These are phyloP conservation scores for Andricus curvator DNA, from an alignment of 2,888 invertebrate species.

Conservation along the genomic window DNA sequence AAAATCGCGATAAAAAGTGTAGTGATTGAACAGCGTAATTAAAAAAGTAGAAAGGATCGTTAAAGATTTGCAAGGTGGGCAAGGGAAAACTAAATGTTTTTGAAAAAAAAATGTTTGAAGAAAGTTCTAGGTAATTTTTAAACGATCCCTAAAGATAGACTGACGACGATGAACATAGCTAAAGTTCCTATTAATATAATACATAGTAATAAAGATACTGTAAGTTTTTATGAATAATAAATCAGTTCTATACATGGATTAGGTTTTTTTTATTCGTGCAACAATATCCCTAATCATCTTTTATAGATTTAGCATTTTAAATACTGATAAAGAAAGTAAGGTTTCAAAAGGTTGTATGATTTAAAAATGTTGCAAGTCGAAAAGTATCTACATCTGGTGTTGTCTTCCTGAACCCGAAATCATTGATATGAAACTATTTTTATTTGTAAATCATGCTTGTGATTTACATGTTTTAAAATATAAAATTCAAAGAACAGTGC, in stretches of 20 bases:
- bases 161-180: not conserved
- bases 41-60: too few species aligned
- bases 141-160: not conserved
- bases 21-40: too few species aligned
- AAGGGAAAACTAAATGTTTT: too few species aligned
- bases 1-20: too few species aligned
- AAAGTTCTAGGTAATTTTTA: too few species aligned
- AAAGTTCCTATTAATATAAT: not conserved
- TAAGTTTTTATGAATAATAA: not conserved
- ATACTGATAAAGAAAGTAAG: too few species aligned
- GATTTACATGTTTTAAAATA: not conserved
- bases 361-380: too few species aligned
- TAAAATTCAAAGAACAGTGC: not conserved
- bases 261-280: not conserved
- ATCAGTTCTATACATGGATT: not conserved
- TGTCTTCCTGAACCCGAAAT: not conserved
- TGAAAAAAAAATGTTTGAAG: too few species aligned
- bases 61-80: too few species aligned
- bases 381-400: slow-evolving; percentile 1
- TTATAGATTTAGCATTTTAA: too few species aligned
- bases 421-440: not conserved
- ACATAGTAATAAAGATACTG: not conserved
- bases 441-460: not conserved
- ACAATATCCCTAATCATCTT: not conserved
- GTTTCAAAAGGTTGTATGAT: too few species aligned